Evolutionary conservation across 2,888 invertebrate species (phyloP), one percentile per base, ranked within the genome.

Genomic region (Limnephilus lunatus): DNA sequence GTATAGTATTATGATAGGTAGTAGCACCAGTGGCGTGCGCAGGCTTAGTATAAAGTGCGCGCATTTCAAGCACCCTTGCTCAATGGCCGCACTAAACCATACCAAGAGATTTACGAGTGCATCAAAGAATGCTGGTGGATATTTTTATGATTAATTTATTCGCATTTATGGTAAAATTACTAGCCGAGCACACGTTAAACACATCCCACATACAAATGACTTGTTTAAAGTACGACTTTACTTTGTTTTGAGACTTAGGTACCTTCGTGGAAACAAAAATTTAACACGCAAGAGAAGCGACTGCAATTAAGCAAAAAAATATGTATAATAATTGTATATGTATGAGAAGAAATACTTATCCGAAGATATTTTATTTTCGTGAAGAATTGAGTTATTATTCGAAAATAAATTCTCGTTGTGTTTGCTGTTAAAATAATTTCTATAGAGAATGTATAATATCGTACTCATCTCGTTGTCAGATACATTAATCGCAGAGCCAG

Each of bases 81-180:
- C 44, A 86, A 87, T 31, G 87, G 68, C 53, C 53, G 87, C 32
- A 14, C 48, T 83, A 32, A n/a, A 87, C 87, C 87, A n/a, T n/a
- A 81, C 39, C 31, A 48, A 89, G 53, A 91, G 91, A 91, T 91
- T 91, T 91, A 91, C 89, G 32, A 86, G 86, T n/a, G 80, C 83
- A 68, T 44, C 35, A 12, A 31, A 32, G 39, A 68, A 68, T 39
- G 83, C 39, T 83, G 68, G 48, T 68, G 89, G 80, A 89, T 89
- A 89, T 88, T 68, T 91, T 91, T 89, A 91, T 91, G 32, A 48
- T 89, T 35, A 91, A 91, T 91, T 89, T 91, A 91, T 91, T 91
- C 88, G 53, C 85, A 39, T 85, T 90, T 90, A 90, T 90, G 85
- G 85, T 90, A 53, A 90, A 83, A 31, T 90, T 48, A 85, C 53